phyloP scores from a whole-genome alignment of 2,113 vertebrate genomes.

The Choloepus hoffmanni region DNA sequence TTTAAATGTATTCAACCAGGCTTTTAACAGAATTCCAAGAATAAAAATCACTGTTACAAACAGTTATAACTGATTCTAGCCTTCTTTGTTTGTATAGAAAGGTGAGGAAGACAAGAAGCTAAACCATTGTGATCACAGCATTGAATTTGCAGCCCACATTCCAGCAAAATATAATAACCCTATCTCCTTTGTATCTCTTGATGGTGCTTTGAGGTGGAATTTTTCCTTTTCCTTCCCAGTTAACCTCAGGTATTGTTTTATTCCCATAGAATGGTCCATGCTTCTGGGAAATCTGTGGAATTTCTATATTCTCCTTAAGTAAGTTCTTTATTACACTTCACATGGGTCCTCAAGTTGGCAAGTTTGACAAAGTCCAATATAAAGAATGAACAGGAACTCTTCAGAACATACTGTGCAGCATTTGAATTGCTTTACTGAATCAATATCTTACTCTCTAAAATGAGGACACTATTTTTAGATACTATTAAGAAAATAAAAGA shows the following conservation, averaged over 20 bases:
- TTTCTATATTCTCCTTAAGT: conserved; percentile 12
- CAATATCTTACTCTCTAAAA: neutral
- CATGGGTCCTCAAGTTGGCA: neutral
- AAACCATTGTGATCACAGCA: neutral
- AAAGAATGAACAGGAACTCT: neutral
- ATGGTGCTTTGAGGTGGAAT: neutral
- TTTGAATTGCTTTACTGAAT: neutral
- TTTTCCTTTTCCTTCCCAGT: neutral
- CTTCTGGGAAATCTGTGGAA: neutral
- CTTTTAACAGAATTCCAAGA: conserved; percentile 27
- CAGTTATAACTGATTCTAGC: neutral
- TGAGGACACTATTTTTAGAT: neutral
- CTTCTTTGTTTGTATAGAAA: neutral
- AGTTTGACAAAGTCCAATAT: neutral
- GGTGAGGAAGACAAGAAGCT: neutral
- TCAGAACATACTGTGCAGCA: neutral
- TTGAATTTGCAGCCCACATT: neutral
- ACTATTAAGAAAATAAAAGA: neutral
- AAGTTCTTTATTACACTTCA: neutral
- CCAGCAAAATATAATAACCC: neutral
- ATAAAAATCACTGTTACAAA: neutral
- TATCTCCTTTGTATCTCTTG: neutral
- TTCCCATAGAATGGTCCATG: neutral
- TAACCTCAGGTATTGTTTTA: neutral
- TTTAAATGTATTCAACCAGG: neutral